Conservation (phyloP, 2,888 invertebrate genomes). For the Rhamnusium bicolor region DNA sequence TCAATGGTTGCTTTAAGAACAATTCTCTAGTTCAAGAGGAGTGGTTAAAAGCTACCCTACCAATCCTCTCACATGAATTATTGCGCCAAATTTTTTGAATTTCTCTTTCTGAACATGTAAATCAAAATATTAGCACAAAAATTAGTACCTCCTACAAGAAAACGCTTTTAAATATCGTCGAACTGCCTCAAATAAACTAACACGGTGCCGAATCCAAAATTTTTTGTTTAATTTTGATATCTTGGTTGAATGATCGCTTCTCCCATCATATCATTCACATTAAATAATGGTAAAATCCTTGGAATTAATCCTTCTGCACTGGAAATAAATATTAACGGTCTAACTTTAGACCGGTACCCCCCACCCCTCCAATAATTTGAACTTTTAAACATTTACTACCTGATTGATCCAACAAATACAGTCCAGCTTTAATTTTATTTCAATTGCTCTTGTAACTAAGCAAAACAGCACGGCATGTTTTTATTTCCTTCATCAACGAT, state of each 20-base stretch:
- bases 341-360: neutral
- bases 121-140: neutral
- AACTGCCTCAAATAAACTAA: neutral
- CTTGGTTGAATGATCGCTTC: neutral
- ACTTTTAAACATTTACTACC: neutral
- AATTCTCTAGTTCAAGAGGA: constrained; percentile 51
- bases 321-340: neutral
- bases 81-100: constrained; percentile 25
- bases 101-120: neutral
- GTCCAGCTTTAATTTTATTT: no score
- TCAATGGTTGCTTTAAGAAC: constrained; percentile 59
- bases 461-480: no score
- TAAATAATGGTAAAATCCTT: neutral
- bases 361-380: neutral
- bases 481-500: no score
- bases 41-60: constrained; percentile 30
- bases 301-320: neutral
- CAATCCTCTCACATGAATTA: constrained; percentile 26
- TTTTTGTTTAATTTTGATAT: neutral
- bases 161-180: neutral
- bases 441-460: no score
- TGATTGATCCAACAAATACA: no score
- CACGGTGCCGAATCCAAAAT: neutral
- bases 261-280: neutral
- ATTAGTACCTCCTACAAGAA: neutral